Base-by-base conservation (phyloP, 1,140 invertebrate species). In the Cyclina sinensis region DNA sequence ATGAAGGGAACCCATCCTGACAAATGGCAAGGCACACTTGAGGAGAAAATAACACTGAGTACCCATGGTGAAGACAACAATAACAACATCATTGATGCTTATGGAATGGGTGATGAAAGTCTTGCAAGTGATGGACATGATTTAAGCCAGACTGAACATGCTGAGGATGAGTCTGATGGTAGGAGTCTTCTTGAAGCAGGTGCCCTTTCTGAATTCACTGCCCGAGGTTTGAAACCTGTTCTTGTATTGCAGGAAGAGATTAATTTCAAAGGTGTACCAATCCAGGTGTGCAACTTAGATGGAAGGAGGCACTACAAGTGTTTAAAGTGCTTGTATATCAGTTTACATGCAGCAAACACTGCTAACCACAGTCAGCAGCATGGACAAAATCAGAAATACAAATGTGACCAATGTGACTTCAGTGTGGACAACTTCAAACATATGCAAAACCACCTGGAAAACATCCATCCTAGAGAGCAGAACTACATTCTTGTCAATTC, bases 1-100 rank as follows among this genome's bases (percentile, higher is more conserved):
- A 93, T 94, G 92, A 93, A 93, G 81, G 92, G 92, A 39, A 92
- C 92, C 0, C 94, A 94, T 84, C 86, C 90, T 3, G 88, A 89
- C 54, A 86, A 91, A 48, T 94, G 91, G 93, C 90, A 88, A 54
- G 92, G 88, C 14, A 90, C 89, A 3, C 86, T 90, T 9, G 90
- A 93, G 35, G 91, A 92, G 37, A 92, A 91, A 27, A 90, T 92
- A 35, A 89, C 79, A 30, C 84, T 91, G 7, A 91, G 62, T 54
- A 35, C 46, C 24, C 46, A 74, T 18, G 57, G 51, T 30, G 86
- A 88, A 48, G 86, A 88, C 86, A 82, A 59, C 68, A 88, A 88
- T 37, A 88, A 88, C 51, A 88, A 88, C 68, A 73, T 88, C 21
- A 62, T 88, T 46, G 86, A 88, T 30, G 57, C 4, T 46, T 46